Evolutionary conservation across 2,113 vertebrate genomes (phyloP).

Genomic region (Anhinga rufa): DNA sequence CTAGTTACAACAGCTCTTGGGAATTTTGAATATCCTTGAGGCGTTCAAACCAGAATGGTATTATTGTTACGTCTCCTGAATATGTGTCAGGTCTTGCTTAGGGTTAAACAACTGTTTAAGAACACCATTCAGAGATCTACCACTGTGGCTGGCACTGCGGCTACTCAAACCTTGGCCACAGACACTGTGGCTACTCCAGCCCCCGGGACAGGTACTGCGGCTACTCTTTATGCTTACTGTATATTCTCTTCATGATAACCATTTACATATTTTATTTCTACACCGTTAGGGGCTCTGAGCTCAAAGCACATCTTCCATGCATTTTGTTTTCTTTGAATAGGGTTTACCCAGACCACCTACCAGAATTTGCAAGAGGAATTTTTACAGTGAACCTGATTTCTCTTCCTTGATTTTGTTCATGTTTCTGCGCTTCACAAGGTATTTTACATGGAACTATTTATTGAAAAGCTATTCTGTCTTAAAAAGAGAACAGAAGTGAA

Average conservation of each 20-base stretch:
- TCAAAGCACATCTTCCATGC: not conserved
- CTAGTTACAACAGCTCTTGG: no score
- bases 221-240: not conserved
- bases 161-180: no score
- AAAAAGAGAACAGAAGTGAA: not conserved
- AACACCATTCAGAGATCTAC: no score
- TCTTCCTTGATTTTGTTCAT: not conserved
- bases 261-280: not conserved
- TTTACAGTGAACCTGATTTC: not conserved
- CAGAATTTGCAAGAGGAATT: not conserved
- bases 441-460: not conserved
- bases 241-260: not conserved
- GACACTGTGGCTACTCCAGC: no score
- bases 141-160: no score
- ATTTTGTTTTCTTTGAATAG: not conserved
- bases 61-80: no score
- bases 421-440: not conserved
- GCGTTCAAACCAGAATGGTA: no score
- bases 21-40: no score
- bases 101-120: no score
- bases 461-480: not conserved
- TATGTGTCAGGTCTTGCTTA: no score
- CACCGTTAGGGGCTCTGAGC: not conserved
- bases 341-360: not conserved
- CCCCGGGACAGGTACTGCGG: no score